phyloP scores from a whole-genome alignment of 2,888 invertebrate species.

The Oligia fasciuncula region DNA sequence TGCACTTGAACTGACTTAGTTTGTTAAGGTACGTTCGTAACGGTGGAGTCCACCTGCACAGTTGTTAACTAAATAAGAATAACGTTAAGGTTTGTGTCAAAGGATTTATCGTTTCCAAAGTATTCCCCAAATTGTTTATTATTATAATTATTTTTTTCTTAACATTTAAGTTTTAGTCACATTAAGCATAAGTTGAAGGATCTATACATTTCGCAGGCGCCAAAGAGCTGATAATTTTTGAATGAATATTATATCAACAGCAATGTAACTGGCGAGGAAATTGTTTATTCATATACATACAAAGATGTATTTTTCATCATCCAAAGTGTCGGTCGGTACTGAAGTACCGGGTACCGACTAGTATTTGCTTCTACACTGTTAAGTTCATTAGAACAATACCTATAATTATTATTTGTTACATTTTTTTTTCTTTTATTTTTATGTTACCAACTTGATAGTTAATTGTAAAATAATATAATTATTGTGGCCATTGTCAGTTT shows the following conservation, averaged over 20 bases:
- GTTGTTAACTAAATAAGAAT: conserved; percentile 88
- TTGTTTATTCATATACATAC: conserved; percentile 62
- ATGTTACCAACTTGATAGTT: conserved; percentile 84
- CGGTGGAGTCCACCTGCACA: conserved; percentile 86
- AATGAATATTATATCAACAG: conserved; percentile 49
- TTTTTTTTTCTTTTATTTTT: conserved; percentile 78
- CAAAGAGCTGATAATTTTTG: conserved; percentile 82
- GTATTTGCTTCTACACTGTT: conserved; percentile 65
- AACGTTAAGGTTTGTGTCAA: conserved; percentile 90
- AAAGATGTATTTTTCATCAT: conserved; percentile 64
- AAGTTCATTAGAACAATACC: conserved; percentile 68
- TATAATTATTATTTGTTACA: conserved; percentile 75
- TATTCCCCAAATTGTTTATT: conserved; percentile 90
- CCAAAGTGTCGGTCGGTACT: conserved; percentile 69
- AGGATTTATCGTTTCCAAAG: conserved; percentile 90
- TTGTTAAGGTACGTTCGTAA: conserved; percentile 79
- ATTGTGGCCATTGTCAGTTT: conserved; percentile 85
- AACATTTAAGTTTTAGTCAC: conserved; percentile 86
- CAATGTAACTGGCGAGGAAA: conserved; percentile 60
- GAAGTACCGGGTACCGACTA: conserved; percentile 55
- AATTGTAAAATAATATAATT: conserved; percentile 77
- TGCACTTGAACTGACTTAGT: conserved; percentile 85
- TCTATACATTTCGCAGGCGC: conserved; percentile 80
- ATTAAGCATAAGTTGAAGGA: conserved; percentile 83
- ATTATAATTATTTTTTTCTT: conserved; percentile 79